phyloP scores from a whole-genome alignment of 2,797 vertebrate genomes.

The Pelodytes ibericus region DNA sequence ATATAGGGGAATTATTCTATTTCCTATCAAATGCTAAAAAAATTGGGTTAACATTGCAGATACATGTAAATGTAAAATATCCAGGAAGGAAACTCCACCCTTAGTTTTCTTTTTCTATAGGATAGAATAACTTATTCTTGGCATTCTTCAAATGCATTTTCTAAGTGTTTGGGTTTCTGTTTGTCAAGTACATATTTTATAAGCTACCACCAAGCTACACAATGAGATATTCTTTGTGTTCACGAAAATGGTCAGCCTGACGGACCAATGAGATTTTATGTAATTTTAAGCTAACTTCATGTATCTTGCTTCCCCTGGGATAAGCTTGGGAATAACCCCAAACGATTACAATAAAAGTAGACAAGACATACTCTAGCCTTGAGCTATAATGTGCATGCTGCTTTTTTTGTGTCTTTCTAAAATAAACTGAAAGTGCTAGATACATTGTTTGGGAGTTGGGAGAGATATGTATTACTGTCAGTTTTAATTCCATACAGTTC shows the following conservation, averaged over 20 bases:
- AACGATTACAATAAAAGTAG: slow-evolving; percentile 8
- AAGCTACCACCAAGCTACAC: neutral
- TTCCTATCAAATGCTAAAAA: too few relatives aligned
- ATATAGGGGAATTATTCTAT: too few relatives aligned
- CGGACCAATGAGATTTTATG: neutral
- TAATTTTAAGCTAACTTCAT: slow-evolving; percentile 8
- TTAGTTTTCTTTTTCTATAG: too few relatives aligned
- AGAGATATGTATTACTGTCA: slow-evolving; percentile 21
- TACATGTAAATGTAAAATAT: too few relatives aligned
- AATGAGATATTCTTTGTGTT: neutral
- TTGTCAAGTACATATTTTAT: neutral
- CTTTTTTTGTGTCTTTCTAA: slow-evolving; percentile 18
- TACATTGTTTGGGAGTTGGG: neutral
- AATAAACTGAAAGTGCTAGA: slow-evolving; percentile 24
- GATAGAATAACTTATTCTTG: too few relatives aligned
- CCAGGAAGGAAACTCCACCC: too few relatives aligned
- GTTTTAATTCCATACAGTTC: slow-evolving; percentile 1
- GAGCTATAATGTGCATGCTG: slow-evolving; percentile 10
- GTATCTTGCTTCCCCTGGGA: neutral
- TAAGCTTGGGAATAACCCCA: slow-evolving; percentile 9
- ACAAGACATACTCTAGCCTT: slow-evolving; percentile 15
- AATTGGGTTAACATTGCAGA: too few relatives aligned
- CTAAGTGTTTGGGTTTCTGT: too few relatives aligned
- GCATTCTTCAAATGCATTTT: too few relatives aligned
- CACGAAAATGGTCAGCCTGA: neutral